Base-by-base conservation (phyloP, 2,797 vertebrate species). In the Clarias platycephalus region DNA sequence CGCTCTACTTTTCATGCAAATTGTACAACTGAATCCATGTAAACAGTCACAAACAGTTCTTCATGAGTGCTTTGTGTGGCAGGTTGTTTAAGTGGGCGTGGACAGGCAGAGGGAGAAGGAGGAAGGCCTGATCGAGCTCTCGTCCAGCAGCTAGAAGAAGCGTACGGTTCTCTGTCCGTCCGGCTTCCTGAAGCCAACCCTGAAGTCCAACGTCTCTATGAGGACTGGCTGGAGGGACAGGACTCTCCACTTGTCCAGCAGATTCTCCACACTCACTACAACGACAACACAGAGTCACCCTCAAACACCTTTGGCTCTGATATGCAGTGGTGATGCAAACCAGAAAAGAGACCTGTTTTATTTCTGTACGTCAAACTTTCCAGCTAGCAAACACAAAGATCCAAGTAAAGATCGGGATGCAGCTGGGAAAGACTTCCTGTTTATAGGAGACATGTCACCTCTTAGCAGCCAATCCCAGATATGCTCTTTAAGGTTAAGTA, bases 61-160 rank as follows among this genome's bases (percentile, higher is more conserved):
- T 53, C 26, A 60, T 49, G 13, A 55, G 4, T 55, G 7, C 66
- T 9, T 66, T 68, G 28, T 75, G 26, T 20, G 7, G 1, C 90
- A 99, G 98, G 98, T 0, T 99, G 97, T 85, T 74, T 99, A 16
- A 97, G 96, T 18, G 98, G 97, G 24, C 97, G 97, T 18, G 98
- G 98, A 24, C 98, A 99, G 91, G 95, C 96, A 0, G 96, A 96
- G 90, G 93, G 89, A 0, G 94, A 95, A 81, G 85, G 91, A 0
- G 95, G 97, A 0, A 94, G 92, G 4, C 85, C 93, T 0, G 96
- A 98, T 78, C 96, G 94, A 88, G 91, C 89, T 1, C 91, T 98
- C 85, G 93, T 98, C 5, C 94, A 92, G 84, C 96, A 96, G 90
- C 98, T 99, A 96, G 97, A 98, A 75, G 96, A 97, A 64, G 92